Evolutionary conservation across 2,113 vertebrate genomes (phyloP).

Genomic region (Eudorcas thomsonii): DNA sequence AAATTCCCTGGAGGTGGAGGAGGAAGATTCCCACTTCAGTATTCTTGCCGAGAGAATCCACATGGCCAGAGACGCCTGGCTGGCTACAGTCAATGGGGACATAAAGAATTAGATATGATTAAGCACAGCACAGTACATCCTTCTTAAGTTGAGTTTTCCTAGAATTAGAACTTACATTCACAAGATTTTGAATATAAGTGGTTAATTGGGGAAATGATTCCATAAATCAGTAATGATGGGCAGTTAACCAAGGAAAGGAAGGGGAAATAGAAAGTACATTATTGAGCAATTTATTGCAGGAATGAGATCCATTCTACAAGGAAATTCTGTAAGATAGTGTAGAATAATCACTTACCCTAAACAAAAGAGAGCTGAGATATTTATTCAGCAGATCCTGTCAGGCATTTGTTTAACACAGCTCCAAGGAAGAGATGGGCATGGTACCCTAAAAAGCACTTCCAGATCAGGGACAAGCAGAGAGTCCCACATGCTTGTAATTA

Average conservation of each 20-base stretch:
- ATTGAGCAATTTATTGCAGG: background rate
- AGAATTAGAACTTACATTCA: background rate
- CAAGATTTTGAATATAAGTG: background rate
- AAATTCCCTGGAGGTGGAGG: background rate
- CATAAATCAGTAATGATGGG: background rate
- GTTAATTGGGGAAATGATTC: background rate
- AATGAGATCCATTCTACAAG: background rate
- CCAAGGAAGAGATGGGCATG: background rate
- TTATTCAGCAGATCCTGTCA: background rate
- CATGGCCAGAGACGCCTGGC: background rate
- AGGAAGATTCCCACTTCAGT: background rate
- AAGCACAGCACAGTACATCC: background rate
- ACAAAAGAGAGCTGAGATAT: background rate
- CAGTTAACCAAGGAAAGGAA: background rate
- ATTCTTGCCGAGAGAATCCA: background rate
- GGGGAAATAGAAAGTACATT: background rate
- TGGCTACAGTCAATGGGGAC: background rate
- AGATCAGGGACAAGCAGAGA: background rate
- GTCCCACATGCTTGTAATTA: background rate
- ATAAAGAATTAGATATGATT: background rate
- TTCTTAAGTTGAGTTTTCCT: background rate
- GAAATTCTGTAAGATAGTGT: background rate
- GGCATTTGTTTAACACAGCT: background rate
- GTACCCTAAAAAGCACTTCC: background rate
- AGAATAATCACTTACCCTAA: background rate